These are phyloP conservation scores for Chironomus tentans DNA, from an alignment of 2,888 invertebrate genomes.

Conservation along the genomic window DNA sequence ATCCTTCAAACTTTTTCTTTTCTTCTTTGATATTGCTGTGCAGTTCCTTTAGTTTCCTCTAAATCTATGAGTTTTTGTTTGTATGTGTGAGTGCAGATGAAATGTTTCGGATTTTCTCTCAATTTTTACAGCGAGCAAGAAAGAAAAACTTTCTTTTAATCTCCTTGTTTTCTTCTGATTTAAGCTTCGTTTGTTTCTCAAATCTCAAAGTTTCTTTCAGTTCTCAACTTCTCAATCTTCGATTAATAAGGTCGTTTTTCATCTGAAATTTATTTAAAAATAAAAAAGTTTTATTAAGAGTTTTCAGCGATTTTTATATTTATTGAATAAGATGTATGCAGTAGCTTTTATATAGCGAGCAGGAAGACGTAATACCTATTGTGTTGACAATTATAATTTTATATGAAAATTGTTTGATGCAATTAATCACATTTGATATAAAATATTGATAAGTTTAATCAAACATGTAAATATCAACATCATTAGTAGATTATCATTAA, in stretches of 20 bases:
- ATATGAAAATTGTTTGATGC: too few relatives aligned
- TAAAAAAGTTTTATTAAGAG: too few relatives aligned
- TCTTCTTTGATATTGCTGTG: not conserved
- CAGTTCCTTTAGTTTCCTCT: not conserved
- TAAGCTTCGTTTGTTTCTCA: slow-evolving; percentile 6
- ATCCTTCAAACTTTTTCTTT: slow-evolving; percentile 17
- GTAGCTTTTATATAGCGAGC: too few relatives aligned
- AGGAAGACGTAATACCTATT: too few relatives aligned
- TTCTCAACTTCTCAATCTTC: not conserved
- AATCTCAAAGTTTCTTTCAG: not conserved
- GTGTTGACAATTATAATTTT: too few relatives aligned
- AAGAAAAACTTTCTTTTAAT: not conserved
- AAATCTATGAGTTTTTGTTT: not conserved
- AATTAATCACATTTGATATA: too few relatives aligned
- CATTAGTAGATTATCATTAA: too few relatives aligned
- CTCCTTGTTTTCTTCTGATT: not conserved
- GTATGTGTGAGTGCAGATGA: not conserved
- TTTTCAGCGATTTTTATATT: too few relatives aligned
- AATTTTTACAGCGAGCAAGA: not conserved
- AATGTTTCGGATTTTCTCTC: not conserved
- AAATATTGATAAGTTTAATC: too few relatives aligned
- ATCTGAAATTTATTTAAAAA: not conserved
- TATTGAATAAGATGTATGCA: too few relatives aligned
- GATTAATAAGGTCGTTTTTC: slow-evolving; percentile 10
- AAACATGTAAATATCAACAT: too few relatives aligned